phyloP scores from a whole-genome alignment of 1,140 invertebrate species.

The Diachasmimorpha longicaudata region DNA sequence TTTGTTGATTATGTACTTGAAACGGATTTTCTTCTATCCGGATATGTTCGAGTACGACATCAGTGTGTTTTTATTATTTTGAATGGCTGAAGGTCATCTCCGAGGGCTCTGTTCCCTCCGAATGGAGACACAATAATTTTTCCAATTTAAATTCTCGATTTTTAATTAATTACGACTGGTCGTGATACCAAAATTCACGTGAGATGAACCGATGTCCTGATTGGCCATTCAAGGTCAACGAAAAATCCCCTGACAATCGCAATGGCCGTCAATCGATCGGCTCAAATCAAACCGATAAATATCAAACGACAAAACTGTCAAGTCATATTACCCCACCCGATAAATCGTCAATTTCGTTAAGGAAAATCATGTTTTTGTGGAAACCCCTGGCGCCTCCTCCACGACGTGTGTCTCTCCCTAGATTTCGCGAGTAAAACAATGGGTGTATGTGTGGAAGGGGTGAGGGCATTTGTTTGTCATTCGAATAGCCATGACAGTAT shows the following conservation, averaged over 20 bases:
- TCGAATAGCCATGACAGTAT: constrained; percentile 4
- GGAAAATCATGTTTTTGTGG: background rate
- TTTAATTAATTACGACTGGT: too few species aligned
- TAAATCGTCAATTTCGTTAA: background rate
- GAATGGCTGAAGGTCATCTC: too few species aligned
- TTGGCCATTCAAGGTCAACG: too few species aligned
- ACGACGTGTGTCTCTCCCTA: background rate
- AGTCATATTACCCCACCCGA: background rate
- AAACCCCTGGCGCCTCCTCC: background rate
- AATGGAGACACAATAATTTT: too few species aligned
- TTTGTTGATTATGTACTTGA: background rate
- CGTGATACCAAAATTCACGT: too few species aligned
- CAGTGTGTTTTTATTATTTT: too few species aligned
- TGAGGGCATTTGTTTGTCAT: background rate
- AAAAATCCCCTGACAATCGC: too few species aligned
- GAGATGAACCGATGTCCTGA: too few species aligned
- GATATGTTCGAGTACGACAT: background rate
- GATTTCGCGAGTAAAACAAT: background rate
- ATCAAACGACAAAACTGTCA: background rate
- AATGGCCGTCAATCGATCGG: background rate
- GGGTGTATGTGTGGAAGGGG: background rate
- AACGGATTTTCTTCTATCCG: background rate
- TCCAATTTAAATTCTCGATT: too few species aligned
- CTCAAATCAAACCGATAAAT: background rate
- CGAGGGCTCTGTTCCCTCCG: too few species aligned